A percentile compares a stretch with the other conserved stretches of the same genome.
Evolutionary conservation across 1,140 invertebrate genomes (phyloP).

Genomic region (Arion vulgaris): DNA sequence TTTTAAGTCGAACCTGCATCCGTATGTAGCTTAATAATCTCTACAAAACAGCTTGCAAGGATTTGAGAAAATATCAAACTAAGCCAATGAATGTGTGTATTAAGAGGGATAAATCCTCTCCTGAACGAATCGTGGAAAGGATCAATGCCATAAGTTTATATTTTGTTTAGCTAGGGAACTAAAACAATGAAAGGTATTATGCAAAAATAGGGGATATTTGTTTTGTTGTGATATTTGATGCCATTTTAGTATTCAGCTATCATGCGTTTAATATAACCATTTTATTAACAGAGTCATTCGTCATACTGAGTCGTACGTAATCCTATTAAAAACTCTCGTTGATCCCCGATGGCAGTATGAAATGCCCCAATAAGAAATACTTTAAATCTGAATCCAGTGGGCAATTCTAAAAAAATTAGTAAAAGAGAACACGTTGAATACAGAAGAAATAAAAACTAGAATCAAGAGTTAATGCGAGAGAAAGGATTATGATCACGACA

Average conservation of each 20-base stretch:
- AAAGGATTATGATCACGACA: no score
- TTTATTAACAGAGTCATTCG: no score
- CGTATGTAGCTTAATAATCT: background rate
- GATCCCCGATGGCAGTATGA: background rate
- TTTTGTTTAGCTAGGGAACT: no score
- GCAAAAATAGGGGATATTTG: no score
- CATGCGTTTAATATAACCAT: no score
- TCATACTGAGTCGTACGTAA: background rate
- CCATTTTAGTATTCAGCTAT: no score
- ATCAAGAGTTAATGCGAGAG: no score
- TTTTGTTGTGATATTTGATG: no score
- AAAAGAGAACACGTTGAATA: no score
- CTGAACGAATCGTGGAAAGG: background rate
- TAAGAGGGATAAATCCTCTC: background rate
- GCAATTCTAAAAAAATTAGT: background rate
- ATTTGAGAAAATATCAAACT: background rate
- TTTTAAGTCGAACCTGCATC: no score
- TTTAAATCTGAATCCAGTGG: background rate
- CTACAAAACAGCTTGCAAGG: background rate
- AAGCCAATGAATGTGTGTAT: background rate
- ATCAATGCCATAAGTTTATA: conserved; percentile 1
- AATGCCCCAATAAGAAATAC: background rate
- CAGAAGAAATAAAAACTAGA: no score
- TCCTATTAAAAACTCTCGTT: background rate
- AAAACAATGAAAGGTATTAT: no score